A percentile compares a stretch with the other conserved stretches of the same genome.
These are phyloP conservation scores for Macaca nemestrina DNA, from an alignment of 2,113 vertebrate species.

Conservation along the genomic window DNA sequence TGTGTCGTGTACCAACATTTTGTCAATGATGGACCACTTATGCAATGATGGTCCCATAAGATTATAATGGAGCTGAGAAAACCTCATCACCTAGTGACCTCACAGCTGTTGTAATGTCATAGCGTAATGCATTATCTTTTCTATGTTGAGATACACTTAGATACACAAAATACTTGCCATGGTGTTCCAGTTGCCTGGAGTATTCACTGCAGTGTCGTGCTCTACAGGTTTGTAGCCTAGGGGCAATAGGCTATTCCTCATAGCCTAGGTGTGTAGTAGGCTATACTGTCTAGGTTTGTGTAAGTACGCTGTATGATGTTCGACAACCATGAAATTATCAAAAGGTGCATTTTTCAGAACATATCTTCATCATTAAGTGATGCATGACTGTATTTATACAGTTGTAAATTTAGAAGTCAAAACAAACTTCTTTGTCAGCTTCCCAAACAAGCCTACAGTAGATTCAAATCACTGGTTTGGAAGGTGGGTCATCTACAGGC, in stretches of 20 bases:
- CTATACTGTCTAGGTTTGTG: neutral
- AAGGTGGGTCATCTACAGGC: neutral
- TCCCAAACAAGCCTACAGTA: neutral
- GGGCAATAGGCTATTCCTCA: too few relatives aligned
- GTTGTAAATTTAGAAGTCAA: neutral
- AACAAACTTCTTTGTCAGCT: neutral
- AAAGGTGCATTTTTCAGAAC: neutral
- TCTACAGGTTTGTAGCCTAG: neutral
- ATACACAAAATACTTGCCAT: neutral
- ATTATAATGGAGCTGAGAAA: neutral
- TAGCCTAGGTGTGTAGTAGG: neutral
- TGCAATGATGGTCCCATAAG: neutral
- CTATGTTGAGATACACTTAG: neutral
- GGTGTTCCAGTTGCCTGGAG: neutral
- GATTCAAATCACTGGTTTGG: slow-evolving; percentile 30
- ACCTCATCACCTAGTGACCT: neutral
- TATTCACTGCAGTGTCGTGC: neutral
- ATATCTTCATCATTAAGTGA: neutral
- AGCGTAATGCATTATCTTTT: neutral
- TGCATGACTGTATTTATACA: neutral
- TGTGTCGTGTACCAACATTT: neutral
- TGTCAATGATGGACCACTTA: neutral
- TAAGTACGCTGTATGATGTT: neutral
- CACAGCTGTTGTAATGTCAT: neutral
- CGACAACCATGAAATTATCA: neutral